Conservation (phyloP, 1,140 invertebrate genomes). For the Caenorhabditis inopinata region DNA sequence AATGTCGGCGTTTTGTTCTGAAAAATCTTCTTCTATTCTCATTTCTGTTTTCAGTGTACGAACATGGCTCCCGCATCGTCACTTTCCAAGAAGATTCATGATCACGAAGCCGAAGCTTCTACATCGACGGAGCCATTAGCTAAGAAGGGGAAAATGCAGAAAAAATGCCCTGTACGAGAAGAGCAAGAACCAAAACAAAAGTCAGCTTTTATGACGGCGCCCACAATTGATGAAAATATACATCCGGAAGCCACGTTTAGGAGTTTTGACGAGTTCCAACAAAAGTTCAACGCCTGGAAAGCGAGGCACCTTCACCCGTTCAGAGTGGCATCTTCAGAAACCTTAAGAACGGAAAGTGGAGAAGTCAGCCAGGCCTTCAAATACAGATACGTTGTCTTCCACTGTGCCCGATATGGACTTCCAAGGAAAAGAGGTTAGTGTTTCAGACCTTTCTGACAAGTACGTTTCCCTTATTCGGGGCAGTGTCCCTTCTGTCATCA, state of each 20-base stretch:
- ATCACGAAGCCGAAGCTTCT: not conserved
- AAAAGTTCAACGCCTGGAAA: slow-evolving; percentile 56
- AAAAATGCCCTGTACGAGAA: not conserved
- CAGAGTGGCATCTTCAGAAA: slow-evolving; percentile 59
- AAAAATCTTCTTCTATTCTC: not conserved
- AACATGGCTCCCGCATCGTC: not conserved
- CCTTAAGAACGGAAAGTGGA: slow-evolving; percentile 45
- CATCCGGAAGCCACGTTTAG: not conserved
- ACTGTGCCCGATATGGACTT: slow-evolving; percentile 58
- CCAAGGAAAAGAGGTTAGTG: slow-evolving; percentile 58
- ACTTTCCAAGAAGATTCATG: not conserved
- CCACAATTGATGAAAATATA: not conserved
- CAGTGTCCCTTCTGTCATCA: too few relatives aligned
- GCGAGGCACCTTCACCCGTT: slow-evolving; percentile 53
- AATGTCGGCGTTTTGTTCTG: too few relatives aligned
- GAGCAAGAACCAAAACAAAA: not conserved
- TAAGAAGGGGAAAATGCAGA: not conserved
- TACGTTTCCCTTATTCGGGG: too few relatives aligned
- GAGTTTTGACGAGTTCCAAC: slow-evolving; percentile 52
- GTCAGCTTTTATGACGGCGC: not conserved
- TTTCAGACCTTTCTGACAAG: not conserved
- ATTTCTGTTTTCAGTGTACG: not conserved
- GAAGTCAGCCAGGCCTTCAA: slow-evolving; percentile 43
- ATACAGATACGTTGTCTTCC: slow-evolving; percentile 62
- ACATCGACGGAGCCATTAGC: not conserved